Evolutionary conservation across 2,888 invertebrate species (phyloP).

Genomic region (Serrognathus titanus): DNA sequence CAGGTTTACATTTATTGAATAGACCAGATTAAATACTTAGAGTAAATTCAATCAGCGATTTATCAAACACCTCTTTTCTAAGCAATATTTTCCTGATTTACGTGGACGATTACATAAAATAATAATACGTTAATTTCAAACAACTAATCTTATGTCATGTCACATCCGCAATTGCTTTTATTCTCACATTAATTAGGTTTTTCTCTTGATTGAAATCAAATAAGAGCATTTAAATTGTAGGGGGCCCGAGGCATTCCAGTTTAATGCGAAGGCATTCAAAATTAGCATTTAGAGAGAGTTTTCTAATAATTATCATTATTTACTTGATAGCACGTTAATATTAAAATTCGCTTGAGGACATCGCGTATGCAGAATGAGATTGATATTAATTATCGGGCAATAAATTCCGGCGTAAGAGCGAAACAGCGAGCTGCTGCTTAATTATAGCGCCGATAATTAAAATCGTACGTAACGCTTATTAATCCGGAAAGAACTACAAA

Average conservation of each 20-base stretch:
- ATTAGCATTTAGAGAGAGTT: conserved; percentile 13
- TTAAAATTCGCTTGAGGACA: conserved; percentile 8
- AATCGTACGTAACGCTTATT: conserved; percentile 37
- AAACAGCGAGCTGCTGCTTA: conserved; percentile 29
- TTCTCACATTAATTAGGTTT: not conserved
- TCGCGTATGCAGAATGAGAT: conserved; percentile 22
- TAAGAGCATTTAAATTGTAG: conserved; percentile 1
- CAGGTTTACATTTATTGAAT: no score
- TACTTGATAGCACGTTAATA: conserved; percentile 7
- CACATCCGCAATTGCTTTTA: not conserved
- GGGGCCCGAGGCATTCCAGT: not conserved
- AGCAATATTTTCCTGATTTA: no score
- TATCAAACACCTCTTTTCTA: no score
- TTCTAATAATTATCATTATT: conserved; percentile 10
- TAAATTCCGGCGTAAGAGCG: conserved; percentile 15
- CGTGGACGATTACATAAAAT: no score
- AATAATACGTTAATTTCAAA: no score
- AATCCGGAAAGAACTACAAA: conserved; percentile 38
- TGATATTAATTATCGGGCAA: conserved; percentile 38
- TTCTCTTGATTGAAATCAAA: conserved; percentile 1
- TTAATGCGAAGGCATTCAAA: not conserved
- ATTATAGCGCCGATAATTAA: conserved; percentile 39
- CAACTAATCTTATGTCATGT: not conserved
- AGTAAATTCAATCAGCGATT: no score
- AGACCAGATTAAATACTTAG: no score